phyloP scores from a whole-genome alignment of 2,113 vertebrate genomes.

The Vombatus ursinus region DNA sequence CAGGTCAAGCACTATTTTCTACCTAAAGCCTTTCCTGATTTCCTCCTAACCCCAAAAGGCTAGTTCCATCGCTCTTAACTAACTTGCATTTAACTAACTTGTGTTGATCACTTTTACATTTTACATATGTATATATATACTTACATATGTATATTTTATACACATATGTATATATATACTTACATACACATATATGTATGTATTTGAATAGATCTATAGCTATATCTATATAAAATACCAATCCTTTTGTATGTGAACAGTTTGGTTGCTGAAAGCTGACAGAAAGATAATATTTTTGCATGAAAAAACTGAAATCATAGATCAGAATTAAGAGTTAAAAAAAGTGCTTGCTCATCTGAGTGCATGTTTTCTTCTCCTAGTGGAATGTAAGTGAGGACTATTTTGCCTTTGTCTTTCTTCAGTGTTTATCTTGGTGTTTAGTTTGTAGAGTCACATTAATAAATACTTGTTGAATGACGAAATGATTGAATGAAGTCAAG shows the following conservation, averaged over 20 bases:
- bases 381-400: background rate
- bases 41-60: background rate
- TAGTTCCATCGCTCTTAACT: background rate
- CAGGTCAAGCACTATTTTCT: background rate
- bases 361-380: background rate
- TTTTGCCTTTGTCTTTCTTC: background rate
- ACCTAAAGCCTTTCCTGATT: background rate
- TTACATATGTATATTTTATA: too few relatives aligned
- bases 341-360: background rate
- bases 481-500: constrained; percentile 55
- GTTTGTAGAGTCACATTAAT: background rate
- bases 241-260: background rate
- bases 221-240: too few relatives aligned
- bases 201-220: too few relatives aligned
- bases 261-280: background rate
- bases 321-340: background rate
- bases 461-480: background rate
- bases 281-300: background rate
- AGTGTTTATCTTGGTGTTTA: background rate
- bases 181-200: too few relatives aligned
- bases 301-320: background rate
- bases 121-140: too few relatives aligned
- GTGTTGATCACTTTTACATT: background rate
- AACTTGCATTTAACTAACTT: background rate
- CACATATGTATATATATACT: too few relatives aligned